phyloP scores from a whole-genome alignment of 2,888 invertebrate species.

The Aspidapion aeneum region DNA sequence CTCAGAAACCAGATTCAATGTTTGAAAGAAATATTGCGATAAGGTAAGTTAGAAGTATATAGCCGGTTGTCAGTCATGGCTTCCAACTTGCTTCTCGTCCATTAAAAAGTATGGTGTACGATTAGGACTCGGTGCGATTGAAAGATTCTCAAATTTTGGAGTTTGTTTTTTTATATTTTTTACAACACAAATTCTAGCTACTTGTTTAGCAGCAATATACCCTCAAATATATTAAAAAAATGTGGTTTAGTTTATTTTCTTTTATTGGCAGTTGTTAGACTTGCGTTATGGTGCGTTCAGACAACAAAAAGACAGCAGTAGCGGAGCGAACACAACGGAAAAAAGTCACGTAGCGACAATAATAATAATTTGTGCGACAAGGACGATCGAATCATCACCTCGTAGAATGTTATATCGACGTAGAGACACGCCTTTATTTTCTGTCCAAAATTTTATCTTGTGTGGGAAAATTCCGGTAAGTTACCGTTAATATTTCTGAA shows the following conservation, averaged over 20 bases:
- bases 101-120: too few species aligned
- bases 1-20: slow-evolving; percentile 82
- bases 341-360: neutral
- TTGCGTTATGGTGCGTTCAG: neutral
- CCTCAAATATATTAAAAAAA: too few species aligned
- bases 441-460: neutral
- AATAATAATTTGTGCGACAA: neutral
- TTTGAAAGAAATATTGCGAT: slow-evolving; percentile 51
- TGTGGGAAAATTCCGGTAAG: too few species aligned
- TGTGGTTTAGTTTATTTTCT: too few species aligned
- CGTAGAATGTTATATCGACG: neutral
- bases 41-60: neutral
- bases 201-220: too few species aligned
- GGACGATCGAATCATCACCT: neutral
- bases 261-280: neutral
- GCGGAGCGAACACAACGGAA: neutral
- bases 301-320: neutral
- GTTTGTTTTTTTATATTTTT: too few species aligned
- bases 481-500: neutral
- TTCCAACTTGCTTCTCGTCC: too few species aligned
- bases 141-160: too few species aligned
- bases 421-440: neutral
- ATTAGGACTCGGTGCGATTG: too few species aligned
- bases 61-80: neutral
- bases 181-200: too few species aligned